Base-by-base conservation (phyloP, 2,888 invertebrate genomes). In the Plutella xylostella region DNA sequence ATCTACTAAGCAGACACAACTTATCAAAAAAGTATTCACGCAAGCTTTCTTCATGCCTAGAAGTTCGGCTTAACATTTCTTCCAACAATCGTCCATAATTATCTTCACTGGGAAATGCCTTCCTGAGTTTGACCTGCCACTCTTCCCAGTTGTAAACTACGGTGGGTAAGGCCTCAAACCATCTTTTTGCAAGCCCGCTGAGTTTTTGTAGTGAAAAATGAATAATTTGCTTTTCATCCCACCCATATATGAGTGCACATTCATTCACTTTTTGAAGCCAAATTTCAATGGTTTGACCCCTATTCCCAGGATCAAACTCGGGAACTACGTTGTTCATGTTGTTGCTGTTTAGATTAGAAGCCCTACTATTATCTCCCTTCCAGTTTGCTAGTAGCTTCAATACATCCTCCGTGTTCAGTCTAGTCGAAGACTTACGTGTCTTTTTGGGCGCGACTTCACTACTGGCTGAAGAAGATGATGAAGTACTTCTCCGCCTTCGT, bases 31-130 rank as follows among this genome's bases (percentile, higher is more conserved):
- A 43, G 25, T 42, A 42, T 4, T 20, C 14, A 20, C 34, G 4
- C 25, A 42, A 21, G 15, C 14, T 31, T 15, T 39, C 15, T 12
- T n/a, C 28, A n/a, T n/a, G 9, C n/a, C n/a, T 28, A 12, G 28
- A 3, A 12, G n/a, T n/a, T 9, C 45, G 19, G 12, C 12, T 17
- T n/a, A 45, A 28, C 41, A 45, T 45, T 33, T 41, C 45, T 25
- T 40, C 40, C 3, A 45, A 21, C 25, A 40, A n/a, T 5, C n/a
- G 17, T 2, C 22, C 44, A 34, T n/a, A 45, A 22, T 45, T 45
- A 20, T 35, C 41, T 17, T 45, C 45, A 11, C 19, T 31, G n/a
- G 45, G 45, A 28, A 45, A 45, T 2, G 45, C 34, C 2, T 31
- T 28, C 14, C 4, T 30, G 2, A 41, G 14, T 18, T 30, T 28